Percentiles rank a stretch among this genome's conserved stretches.
Conservation (phyloP, 2,797 vertebrate genomes). For the Podarcis siculus region DNA sequence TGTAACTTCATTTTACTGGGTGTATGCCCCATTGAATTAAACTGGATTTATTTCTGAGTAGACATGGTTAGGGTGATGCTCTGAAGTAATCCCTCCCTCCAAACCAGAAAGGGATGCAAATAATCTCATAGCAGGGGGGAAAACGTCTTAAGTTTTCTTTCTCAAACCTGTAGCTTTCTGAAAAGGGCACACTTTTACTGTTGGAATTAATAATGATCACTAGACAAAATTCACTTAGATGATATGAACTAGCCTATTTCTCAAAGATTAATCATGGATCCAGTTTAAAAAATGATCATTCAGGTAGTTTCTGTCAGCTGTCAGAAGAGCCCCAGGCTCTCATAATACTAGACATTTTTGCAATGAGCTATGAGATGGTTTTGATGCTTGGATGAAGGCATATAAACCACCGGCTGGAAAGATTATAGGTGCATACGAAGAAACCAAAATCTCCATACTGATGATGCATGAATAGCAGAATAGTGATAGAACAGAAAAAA, state of each 20-base stretch:
- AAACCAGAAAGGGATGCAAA: slow-evolving; percentile 27
- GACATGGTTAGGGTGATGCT: neutral
- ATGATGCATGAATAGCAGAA: slow-evolving; percentile 13
- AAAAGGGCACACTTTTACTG: rapidly evolving
- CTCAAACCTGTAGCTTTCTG: slow-evolving; percentile 32
- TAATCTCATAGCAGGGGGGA: slow-evolving; percentile 25
- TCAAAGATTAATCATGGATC: slow-evolving; percentile 70
- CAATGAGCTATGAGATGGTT: slow-evolving; percentile 19
- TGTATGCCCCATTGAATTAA: too few species aligned
- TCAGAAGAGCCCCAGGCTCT: slow-evolving; percentile 27
- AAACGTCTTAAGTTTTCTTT: neutral
- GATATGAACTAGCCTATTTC: slow-evolving; percentile 40
- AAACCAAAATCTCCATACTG: neutral
- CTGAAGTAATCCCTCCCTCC: slow-evolving; percentile 16
- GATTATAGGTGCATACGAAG: slow-evolving; percentile 16
- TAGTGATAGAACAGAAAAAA: neutral
- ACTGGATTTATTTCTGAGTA: too few species aligned
- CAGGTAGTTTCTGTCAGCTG: slow-evolving; percentile 37
- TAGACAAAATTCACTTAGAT: slow-evolving; percentile 44
- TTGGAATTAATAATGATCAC: slow-evolving; percentile 52
- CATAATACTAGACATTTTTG: slow-evolving; percentile 23
- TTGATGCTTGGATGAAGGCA: slow-evolving; percentile 36
- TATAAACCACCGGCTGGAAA: slow-evolving; percentile 18
- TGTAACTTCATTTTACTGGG: too few species aligned
- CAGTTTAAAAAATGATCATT: slow-evolving; percentile 55